A percentile compares a stretch with the other conserved stretches of the same genome.
Conservation (phyloP, 2,888 invertebrate species). For the Adelphocoris suturalis region DNA sequence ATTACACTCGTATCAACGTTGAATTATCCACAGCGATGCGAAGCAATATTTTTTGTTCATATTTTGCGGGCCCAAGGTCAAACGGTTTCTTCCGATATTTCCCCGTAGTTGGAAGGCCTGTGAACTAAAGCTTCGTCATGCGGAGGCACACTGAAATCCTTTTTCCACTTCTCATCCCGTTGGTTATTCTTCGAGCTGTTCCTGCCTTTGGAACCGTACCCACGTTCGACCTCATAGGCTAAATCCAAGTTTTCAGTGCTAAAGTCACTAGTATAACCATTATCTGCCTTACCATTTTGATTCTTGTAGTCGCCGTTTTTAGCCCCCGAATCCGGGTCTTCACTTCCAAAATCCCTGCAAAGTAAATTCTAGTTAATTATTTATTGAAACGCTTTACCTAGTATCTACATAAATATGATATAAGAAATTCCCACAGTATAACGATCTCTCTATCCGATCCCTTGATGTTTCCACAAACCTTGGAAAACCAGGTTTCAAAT, state of each 20-base stretch:
- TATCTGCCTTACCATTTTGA: conserved; percentile 37
- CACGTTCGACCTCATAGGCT: conserved; percentile 2
- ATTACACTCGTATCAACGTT: too few species aligned
- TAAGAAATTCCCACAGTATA: too few species aligned
- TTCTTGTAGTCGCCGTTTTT: conserved; percentile 6
- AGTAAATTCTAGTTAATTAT: neutral
- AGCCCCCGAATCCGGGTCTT: neutral
- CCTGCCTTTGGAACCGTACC: conserved; percentile 22
- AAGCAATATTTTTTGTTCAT: too few species aligned
- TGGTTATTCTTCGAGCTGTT: neutral
- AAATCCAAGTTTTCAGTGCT: conserved; percentile 51
- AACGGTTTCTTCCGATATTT: conserved; percentile 70
- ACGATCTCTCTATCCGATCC: too few species aligned
- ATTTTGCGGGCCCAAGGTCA: neutral
- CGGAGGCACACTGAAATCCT: conserved; percentile 66
- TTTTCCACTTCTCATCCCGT: conserved; percentile 51
- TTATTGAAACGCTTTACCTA: too few species aligned
- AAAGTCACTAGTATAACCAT: conserved; percentile 53
- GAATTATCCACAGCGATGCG: too few species aligned
- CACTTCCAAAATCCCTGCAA: neutral
- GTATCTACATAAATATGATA: too few species aligned
- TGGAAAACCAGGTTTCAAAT: too few species aligned
- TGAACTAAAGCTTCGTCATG: conserved; percentile 71
- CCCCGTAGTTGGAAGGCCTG: conserved; percentile 70
- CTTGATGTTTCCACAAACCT: too few species aligned